phyloP scores from a whole-genome alignment of 2,888 invertebrate genomes.

The Drosophila ustulata region DNA sequence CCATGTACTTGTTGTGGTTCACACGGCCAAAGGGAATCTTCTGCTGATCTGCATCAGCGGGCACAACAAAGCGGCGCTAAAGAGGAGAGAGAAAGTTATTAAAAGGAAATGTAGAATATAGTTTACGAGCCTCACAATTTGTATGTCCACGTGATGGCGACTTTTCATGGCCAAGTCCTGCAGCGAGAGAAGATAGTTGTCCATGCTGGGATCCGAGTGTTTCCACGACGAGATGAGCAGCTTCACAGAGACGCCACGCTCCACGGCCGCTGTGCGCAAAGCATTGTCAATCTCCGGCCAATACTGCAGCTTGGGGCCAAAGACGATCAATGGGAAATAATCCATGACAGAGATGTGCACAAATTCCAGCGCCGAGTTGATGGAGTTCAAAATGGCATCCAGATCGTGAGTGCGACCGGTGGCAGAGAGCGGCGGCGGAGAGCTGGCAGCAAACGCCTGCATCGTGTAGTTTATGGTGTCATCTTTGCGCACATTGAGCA shows the following conservation, averaged over 20 bases:
- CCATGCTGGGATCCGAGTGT: slow-evolving; percentile 91
- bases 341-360: slow-evolving; percentile 99
- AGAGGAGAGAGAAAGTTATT: not conserved
- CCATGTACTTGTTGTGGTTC: slow-evolving; percentile 99
- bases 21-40: slow-evolving; percentile 96
- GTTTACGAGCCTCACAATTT: slow-evolving; percentile 88
- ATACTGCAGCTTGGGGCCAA: slow-evolving; percentile 90
- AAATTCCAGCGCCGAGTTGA: slow-evolving; percentile 92
- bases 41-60: slow-evolving; percentile 90
- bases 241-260: slow-evolving; percentile 91
- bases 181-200: slow-evolving; percentile 92
- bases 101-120: too few relatives aligned
- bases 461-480: slow-evolving; percentile 85
- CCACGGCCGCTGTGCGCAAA: slow-evolving; percentile 92
- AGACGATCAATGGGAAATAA: slow-evolving; percentile 94
- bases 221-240: slow-evolving; percentile 96
- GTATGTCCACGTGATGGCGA: slow-evolving; percentile 87
- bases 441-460: slow-evolving; percentile 90
- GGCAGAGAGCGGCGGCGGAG: slow-evolving; percentile 94
- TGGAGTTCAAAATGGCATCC: slow-evolving; percentile 92
- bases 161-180: slow-evolving; percentile 86
- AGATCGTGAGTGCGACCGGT: slow-evolving; percentile 93
- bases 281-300: slow-evolving; percentile 98
- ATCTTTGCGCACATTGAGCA: slow-evolving; percentile 87
- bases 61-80: slow-evolving; percentile 91